phyloP scores from a whole-genome alignment of 1,140 invertebrate species.

The Macrostomum lignano region DNA sequence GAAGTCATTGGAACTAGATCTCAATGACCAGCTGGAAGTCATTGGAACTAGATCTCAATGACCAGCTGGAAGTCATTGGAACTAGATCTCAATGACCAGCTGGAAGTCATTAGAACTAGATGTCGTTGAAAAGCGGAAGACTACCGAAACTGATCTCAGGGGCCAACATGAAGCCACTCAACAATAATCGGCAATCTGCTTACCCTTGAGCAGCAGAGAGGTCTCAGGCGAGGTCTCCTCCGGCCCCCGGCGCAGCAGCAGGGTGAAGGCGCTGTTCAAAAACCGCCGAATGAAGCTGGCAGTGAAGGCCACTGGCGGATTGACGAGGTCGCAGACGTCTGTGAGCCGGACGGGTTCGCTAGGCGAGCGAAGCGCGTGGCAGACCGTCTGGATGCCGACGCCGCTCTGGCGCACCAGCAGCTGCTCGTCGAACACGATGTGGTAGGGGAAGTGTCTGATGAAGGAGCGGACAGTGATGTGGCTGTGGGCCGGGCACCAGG shows the following conservation, averaged over 20 bases:
- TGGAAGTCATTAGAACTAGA: too few relatives aligned
- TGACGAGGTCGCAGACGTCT: slow-evolving; percentile 15
- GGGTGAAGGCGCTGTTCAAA: slow-evolving; percentile 4
- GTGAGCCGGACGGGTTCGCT: slow-evolving; percentile 6
- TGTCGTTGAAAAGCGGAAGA: too few relatives aligned
- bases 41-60: too few relatives aligned
- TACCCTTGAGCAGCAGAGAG: too few relatives aligned
- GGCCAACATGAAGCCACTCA: too few relatives aligned
- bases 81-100: too few relatives aligned
- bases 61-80: too few relatives aligned
- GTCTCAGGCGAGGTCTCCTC: too few relatives aligned
- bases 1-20: too few relatives aligned
- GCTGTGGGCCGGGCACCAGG: slow-evolving; percentile 7
- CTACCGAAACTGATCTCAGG: too few relatives aligned
- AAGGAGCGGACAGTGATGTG: slow-evolving; percentile 11
- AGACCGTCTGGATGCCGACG: slow-evolving; percentile 11
- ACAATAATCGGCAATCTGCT: too few relatives aligned
- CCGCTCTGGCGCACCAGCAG: slow-evolving; percentile 21
- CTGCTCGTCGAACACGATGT: slow-evolving; percentile 23
- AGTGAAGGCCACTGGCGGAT: slow-evolving; percentile 22
- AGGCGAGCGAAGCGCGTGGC: slow-evolving; percentile 14
- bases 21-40: too few relatives aligned
- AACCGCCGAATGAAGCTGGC: slow-evolving; percentile 19
- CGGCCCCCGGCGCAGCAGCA: background rate
- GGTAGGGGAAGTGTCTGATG: slow-evolving; percentile 22